Evolutionary conservation across 2,113 vertebrate genomes (phyloP).

Genomic region (Vulpes vulpes): DNA sequence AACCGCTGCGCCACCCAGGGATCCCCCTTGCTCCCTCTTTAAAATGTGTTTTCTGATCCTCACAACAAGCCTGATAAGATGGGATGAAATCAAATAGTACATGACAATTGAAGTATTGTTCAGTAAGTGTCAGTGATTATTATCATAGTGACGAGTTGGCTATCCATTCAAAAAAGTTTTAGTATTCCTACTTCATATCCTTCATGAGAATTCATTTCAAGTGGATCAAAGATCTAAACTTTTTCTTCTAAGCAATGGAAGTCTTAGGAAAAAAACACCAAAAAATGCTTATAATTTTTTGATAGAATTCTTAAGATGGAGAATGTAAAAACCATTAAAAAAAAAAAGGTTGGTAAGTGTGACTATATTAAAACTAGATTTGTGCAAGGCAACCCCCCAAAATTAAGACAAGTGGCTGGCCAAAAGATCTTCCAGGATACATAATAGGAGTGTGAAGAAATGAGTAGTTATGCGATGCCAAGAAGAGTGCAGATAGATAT

Average conservation of each 20-base stretch:
- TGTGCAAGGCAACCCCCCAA: not conserved
- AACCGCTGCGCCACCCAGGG: too few relatives aligned
- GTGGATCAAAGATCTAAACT: not conserved
- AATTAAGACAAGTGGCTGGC: not conserved
- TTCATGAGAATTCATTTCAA: conserved; percentile 29
- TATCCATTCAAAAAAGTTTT: not conserved
- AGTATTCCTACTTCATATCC: conserved; percentile 6
- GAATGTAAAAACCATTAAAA: conserved; percentile 7
- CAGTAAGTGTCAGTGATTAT: conserved; percentile 7
- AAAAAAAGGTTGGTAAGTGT: not conserved
- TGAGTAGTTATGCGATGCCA: not conserved
- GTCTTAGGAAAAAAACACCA: not conserved
- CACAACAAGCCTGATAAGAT: not conserved
- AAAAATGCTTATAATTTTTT: conserved; percentile 1
- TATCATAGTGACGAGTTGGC: not conserved
- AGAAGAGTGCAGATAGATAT: not conserved
- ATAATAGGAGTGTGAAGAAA: not conserved
- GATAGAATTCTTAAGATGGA: conserved; percentile 14
- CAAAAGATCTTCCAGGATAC: not conserved
- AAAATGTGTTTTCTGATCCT: conserved; percentile 27
- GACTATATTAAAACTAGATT: conserved; percentile 6
- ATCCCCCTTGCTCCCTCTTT: not conserved
- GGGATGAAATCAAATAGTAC: not conserved
- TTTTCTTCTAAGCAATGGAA: not conserved
- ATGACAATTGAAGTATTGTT: not conserved